Evolutionary conservation across 1,140 invertebrate genomes (phyloP), one percentile per base, ranked within the genome.

Genomic region (Tenebrio molitor): DNA sequence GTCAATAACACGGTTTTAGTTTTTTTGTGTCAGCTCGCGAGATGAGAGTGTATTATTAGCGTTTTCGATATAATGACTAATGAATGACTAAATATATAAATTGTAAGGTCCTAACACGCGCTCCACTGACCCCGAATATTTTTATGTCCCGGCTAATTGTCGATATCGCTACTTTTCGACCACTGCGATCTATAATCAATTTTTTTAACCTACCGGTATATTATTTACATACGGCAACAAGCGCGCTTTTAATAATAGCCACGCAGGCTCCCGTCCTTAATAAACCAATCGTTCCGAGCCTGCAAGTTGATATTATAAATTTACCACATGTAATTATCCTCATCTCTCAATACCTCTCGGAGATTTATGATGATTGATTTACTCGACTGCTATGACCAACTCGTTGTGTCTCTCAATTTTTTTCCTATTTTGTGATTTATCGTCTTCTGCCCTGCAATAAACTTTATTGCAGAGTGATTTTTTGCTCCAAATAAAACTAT

Each of bases 331-430:
- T 53, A 53, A 53, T 58, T 58, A 29, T 58, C 50, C n/a, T 2
- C 23, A 58, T 29, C 50, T 58, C 23, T 58, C 50, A 58, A 58
- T 58, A 58, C 50, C 50, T 58, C 50, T 3, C 17, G 14, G 42
- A 58, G 50, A 58, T 58, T 58, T 58, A 58, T 58, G 50, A 12
- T 58, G 50, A 58, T 58, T 58, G 50, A 58, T 58, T 58, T 58
- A 12, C 46, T 53, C 46, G 7, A 53, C 2, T n/a, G n/a, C 36
- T 39, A 10, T 41, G 36, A 41, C 36, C 36, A 41, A 7, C 7
- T 12, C n/a, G 36, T 41, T 41, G n/a, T 33, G 29, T 33, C 4
- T 33, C 7, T 41, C 36, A 3, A 12, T 12, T 41, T 41, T 41
- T 44, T 44, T 6, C 7, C 3, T 10, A 7, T 53, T 23, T n/a